Base-by-base conservation (phyloP, 2,797 vertebrate species). In the Ataeniobius toweri region DNA sequence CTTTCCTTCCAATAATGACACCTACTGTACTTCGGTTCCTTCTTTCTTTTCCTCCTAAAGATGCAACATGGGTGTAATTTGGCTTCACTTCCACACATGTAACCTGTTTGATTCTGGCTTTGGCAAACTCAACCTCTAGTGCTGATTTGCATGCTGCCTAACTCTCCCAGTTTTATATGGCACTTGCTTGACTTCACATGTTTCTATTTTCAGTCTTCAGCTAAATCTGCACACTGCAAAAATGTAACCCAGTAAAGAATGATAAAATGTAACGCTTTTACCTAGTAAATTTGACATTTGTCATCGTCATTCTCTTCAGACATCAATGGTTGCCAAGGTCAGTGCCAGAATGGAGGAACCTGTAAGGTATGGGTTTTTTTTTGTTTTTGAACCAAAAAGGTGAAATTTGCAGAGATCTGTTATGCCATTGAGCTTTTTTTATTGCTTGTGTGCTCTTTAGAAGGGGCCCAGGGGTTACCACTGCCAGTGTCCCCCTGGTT, bases 291-390 rank as follows among this genome's bases (percentile, higher is more conserved):
- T 0, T 73, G 5, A 10, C 12, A 12, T 50, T 12, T 67, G 56
- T 71, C 36, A 71, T 73, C 74, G 61, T 67, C 7, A 79, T 68
- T 41, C 68, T 87, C 73, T 76, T 12, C 89, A 99, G 98, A 97
- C 71, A 41, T 96, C 73, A 96, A 93, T 5, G 92, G 96, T 71
- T 99, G 98, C 84, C 94, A 89, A 0, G 97, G 96, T 39, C 98
- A 97, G 85, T 99, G 98, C 89, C 96, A 95, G 88, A 97, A 99
- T 24, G 97, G 97, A 71, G 97, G 95, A 3, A 96, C 95, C 31
- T 99, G 98, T 89, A 96, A 97, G 97, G 98, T 99, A 83, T 1
- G 77, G 1, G 6, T n/a, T 6, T 41, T 58, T 72, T 53, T 0
- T n/a, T 3, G 22, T 73, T 44, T 24, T 46, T 4, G 2, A 36